Base-by-base conservation (phyloP, 2,113 vertebrate species). In the Sander lucioperca region DNA sequence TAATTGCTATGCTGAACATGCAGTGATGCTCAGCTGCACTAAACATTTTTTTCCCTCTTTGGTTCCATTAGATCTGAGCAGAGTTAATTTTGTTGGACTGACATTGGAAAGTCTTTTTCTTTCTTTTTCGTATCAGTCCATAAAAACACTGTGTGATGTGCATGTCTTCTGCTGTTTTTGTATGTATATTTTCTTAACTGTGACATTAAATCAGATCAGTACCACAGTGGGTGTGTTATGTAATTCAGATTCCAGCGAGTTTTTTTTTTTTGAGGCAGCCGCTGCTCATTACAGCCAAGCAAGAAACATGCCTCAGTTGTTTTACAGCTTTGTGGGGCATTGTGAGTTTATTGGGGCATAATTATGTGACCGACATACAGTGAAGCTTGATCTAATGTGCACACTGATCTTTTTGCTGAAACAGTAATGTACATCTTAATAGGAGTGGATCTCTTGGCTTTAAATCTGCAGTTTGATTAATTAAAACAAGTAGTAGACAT, bases 1-100 rank as follows among this genome's bases (percentile, higher is more conserved):
- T 86, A 69, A 86, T 86, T 84, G 56, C 78, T 76, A 68, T 84
- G 84, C 88, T 76, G 82, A 86, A 86, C 74, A 82, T 82, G 81
- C 70, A 86, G 83, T 72, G 81, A 75, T 78, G 72, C 82, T 79
- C 78, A 72, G 77, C 76, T 71, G 65, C 58, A 56, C 47, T 63
- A 13, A n/a, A 45, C 36, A 47, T 25, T 25, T 74, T 47, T 30
- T 33, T 10, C 3, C 9, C 19, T 15, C 10, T 19, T 27, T 11
- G 27, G 10, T 48, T 62, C 54, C 39, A 67, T 69, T 62, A 27
- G 50, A 43, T 65, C 13, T 11, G 36, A 23, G 33, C 77, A 53
- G 69, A 50, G 21, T 48, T 78, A 36, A 16, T 65, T 65, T 74
- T 54, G 39, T 19, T 27, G 36, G 51, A 14, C 45, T 65, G 33